Base-by-base conservation (phyloP, 2,888 invertebrate species). In the Lysandra bellargus region DNA sequence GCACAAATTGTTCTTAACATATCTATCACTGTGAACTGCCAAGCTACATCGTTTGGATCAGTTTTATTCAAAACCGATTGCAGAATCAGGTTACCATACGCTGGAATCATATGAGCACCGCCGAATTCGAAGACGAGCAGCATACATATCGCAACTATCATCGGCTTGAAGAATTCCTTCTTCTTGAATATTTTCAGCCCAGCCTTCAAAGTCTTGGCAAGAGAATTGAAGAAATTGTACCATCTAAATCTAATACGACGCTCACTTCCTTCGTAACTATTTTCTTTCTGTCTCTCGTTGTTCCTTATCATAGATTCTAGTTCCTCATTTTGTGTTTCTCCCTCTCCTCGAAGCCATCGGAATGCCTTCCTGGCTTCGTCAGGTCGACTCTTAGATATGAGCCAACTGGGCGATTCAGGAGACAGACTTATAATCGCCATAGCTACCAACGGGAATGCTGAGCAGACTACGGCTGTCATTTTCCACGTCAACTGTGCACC, bases 331-430 rank as follows among this genome's bases (percentile, higher is more conserved):
- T 95, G 93, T 74, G 89, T 91, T 0, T 86, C 83, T 0, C 92
- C 93, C 79, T 91, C 88, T 1, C 96, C 96, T 83, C 96, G 91
- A 37, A 96, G 94, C 94, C 95, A 96, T 82, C 91, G 92, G 69
- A 96, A 95, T 0, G 96, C 95, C 78, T 94, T 91, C 82, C 94
- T 93, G 0, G 97, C 96, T 81, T 96, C 95, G 1, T 92, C 92
- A 3, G 92, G 90, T 74, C 94, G 94, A 2, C 95, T 95, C 85
- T 96, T 96, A 0, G 96, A 95, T 0, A 96, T 93, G 79, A 97
- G 86, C 96, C 97, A 97, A 80, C 95, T 93, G 0, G 97, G 96
- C 0, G 96, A 96, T 89, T 97, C 97, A 0, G 96, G 96, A 0
- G 94, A 94, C 2, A 94, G 81, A 72, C 90, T 90, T 12, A 94